Base-by-base conservation (phyloP, 2,797 vertebrate species). In the Peromyscus melanophrys region DNA sequence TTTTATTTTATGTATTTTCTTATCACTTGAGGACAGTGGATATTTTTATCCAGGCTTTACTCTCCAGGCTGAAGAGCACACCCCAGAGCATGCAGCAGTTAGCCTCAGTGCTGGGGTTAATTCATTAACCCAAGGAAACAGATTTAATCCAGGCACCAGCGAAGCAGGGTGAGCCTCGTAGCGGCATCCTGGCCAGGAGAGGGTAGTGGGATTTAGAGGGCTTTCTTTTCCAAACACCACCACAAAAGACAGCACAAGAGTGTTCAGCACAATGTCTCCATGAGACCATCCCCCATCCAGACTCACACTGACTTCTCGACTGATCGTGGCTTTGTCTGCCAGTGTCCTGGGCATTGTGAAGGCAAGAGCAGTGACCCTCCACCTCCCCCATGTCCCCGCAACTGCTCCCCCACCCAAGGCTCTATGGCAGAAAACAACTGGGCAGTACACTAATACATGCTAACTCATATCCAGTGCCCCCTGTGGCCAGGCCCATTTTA, bases 131-230 rank as follows among this genome's bases (percentile, higher is more conserved):
- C 29, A 17, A 14, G 43, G 46, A 27, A 37, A 29, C 6, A 6
- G 19, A 10, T 25, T 12, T 16, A 14, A 2, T 57, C 55, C 10
- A 69, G 40, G n/a, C 13, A 0, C 69, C 12, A 9, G 49, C 31
- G 29, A 63, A 19, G 37, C 2, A 27, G 10, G 0, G 3, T 5
- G 1, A 67, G 27, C 63, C 12, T 31, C 0, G 0, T 0, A 5
- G 31, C 0, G 2, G 17, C 21, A 46, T 17, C 16, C 1, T 34
- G 21, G 10, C n/a, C 5, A 2, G 14, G 8, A 8, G 2, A 17
- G 49, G 46, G 25, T 6, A 6, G 4, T 4, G 10, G 84, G 63
- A 4, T 71, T 16, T 16, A 13, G 6, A 46, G 34, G 3, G 13
- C 63, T 52, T 7, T 11, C 31, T n/a, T 59, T 77, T 83, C n/a